A percentile compares a stretch with the other conserved stretches of the same genome.
Evolutionary conservation across 2,888 invertebrate genomes (phyloP).

Genomic region (Eledona agricola): DNA sequence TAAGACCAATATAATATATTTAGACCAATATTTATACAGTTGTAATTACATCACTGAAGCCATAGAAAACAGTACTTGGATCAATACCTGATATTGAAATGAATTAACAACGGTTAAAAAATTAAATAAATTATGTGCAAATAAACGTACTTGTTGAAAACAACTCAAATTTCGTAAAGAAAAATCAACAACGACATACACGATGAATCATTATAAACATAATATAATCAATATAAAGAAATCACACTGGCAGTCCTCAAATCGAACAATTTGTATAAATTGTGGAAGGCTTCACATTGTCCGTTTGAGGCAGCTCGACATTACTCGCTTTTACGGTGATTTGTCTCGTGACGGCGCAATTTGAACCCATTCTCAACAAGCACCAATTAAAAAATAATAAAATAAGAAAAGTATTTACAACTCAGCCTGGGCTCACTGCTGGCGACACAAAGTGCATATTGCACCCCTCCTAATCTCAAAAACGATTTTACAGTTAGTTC

Average conservation of each 20-base stretch:
- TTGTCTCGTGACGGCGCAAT: conserved; percentile 29
- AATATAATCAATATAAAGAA: conserved; percentile 11
- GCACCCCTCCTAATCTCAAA: conserved; percentile 24
- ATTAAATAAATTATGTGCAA: conserved; percentile 31
- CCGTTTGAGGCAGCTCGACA: conserved; percentile 26
- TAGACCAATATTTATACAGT: conserved; percentile 39
- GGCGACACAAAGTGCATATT: conserved; percentile 7
- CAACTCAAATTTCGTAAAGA: conserved; percentile 7
- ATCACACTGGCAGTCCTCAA: conserved; percentile 26
- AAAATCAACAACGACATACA: conserved; percentile 29
- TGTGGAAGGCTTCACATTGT: conserved; percentile 31
- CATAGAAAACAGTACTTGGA: conserved; percentile 14
- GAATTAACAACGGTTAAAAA: conserved; percentile 7
- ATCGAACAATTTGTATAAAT: conserved; percentile 12
- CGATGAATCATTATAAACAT: conserved; percentile 34
- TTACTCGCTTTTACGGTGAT: conserved; percentile 31
- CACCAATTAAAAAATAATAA: conserved; percentile 27
- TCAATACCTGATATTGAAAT: conserved; percentile 3
- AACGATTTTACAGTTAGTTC: conserved; percentile 31
- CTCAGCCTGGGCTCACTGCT: conserved; percentile 21
- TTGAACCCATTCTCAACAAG: conserved; percentile 24
- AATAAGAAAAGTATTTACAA: conserved; percentile 25
- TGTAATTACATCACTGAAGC: conserved; percentile 37
- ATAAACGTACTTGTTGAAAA: conserved; percentile 30
- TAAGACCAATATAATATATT: conserved; percentile 37